A percentile compares a stretch with the other conserved stretches of the same genome.
Evolutionary conservation across 2,797 vertebrate genomes (phyloP).

Genomic region (Percopsis omiscomaycus): DNA sequence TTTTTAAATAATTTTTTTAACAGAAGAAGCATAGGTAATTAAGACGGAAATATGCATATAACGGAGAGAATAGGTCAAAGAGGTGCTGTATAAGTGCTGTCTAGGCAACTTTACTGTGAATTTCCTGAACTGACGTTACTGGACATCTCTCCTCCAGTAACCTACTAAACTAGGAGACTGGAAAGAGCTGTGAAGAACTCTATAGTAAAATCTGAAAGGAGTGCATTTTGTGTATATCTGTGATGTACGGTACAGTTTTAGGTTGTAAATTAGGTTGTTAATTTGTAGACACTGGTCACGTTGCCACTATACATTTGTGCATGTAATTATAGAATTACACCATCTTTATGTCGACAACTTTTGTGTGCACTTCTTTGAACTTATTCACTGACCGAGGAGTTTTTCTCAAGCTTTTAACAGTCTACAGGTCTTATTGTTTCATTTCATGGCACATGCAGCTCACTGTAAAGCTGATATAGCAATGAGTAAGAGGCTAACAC

Average conservation of each 20-base stretch:
- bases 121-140: conserved; percentile 15
- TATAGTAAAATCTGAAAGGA: conserved; percentile 13
- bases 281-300: conserved; percentile 14
- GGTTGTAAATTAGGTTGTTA: conserved; percentile 21
- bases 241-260: conserved; percentile 52
- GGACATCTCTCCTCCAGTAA: conserved; percentile 13
- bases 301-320: conserved; percentile 26
- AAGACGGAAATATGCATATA: neutral
- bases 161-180: conserved; percentile 13
- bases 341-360: conserved; percentile 35
- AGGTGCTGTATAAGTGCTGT: conserved; percentile 4
- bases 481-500: conserved; percentile 14
- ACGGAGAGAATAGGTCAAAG: conserved; percentile 5
- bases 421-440: conserved; percentile 1
- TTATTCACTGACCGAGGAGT: neutral
- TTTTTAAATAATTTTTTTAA: conserved; percentile 1
- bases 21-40: neutral
- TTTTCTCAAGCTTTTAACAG: conserved; percentile 11
- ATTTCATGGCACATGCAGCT: neutral
- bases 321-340: conserved; percentile 25
- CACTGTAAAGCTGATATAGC: conserved; percentile 23
- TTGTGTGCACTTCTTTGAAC: conserved; percentile 46
- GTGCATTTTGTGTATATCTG: conserved; percentile 42
- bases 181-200: conserved; percentile 1
- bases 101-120: conserved; percentile 54